Conservation (phyloP, 2,113 vertebrate species). For the Eleginops maclovinus region DNA sequence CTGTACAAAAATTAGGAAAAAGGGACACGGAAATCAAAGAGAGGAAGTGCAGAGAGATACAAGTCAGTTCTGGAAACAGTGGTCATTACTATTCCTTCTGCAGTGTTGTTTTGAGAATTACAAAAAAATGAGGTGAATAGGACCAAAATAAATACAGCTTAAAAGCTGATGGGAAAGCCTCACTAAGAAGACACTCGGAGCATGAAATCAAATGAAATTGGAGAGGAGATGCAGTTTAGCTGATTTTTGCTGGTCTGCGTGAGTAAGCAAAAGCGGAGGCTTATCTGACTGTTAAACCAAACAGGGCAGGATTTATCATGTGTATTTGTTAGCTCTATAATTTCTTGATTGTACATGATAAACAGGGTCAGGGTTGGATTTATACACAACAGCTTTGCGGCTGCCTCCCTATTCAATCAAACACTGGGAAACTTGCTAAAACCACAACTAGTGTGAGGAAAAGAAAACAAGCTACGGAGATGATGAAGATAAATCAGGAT, state of each 20-base stretch:
- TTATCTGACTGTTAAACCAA: slow-evolving; percentile 61
- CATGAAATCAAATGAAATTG: slow-evolving; percentile 58
- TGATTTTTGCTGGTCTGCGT: slow-evolving; percentile 46
- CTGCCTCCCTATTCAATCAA: slow-evolving; percentile 13
- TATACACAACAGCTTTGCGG: slow-evolving; percentile 15
- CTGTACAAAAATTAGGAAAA: not conserved
- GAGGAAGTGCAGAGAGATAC: not conserved
- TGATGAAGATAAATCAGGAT: slow-evolving; percentile 55
- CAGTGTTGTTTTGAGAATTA: slow-evolving; percentile 1
- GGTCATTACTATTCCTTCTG: not conserved
- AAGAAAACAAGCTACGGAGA: slow-evolving; percentile 44
- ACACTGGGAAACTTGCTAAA: slow-evolving; percentile 34
- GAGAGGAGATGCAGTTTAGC: slow-evolving; percentile 45
- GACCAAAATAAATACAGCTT: slow-evolving; percentile 52
- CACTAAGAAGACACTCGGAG: slow-evolving; percentile 34
- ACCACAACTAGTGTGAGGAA: slow-evolving; percentile 27
- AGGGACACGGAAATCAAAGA: not conserved
- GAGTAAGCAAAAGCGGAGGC: slow-evolving; percentile 55
- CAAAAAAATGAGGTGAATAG: slow-evolving; percentile 24
- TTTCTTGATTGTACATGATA: slow-evolving; percentile 44
- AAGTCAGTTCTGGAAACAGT: slow-evolving; percentile 2
- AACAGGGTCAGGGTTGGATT: slow-evolving; percentile 37
- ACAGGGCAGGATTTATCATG: slow-evolving; percentile 54
- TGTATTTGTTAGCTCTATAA: slow-evolving; percentile 57
- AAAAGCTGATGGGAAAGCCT: slow-evolving; percentile 53